Base-by-base conservation (phyloP, 2,113 vertebrate genomes). In the Sceloporus undulatus region DNA sequence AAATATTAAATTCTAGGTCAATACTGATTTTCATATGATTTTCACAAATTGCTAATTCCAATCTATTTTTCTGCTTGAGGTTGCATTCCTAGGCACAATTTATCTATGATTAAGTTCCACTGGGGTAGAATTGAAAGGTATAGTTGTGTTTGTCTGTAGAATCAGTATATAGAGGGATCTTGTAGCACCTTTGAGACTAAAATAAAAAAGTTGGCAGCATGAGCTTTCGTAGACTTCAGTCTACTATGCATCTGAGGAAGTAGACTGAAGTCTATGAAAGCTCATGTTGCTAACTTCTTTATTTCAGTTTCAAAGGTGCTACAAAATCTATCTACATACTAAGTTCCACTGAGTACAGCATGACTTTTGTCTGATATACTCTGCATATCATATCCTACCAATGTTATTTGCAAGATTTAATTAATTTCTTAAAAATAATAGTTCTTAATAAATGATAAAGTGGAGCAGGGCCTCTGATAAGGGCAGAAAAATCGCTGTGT, bases 1-100 rank as follows among this genome's bases (percentile, higher is more conserved):
- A 94, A 86, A 79, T 89, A 66, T 91, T 90, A 84, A 70, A 65
- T 74, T 87, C 27, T 11, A 34, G 11, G 27, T 78, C 59, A 71
- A 68, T 66, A 59, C 23, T 82, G 48, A 75, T 82, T 87, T 87
- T 65, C 6, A 75, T 70, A 62, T 48, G 40, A 19, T 29, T 7
- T 10, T 6, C 71, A 73, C 27, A 10, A 11, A 38, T 1, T 48
- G 23, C 7, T 59, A 74, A 27, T 62, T 87, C 2, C 42, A 80
- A 27, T 3, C 29, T 10, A 34, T 54, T 29, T 27, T 70, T 87
- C 79, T 73, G 11, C 38, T 62, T 25, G 11, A 62, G 14, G 81
- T 23, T 42, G 25, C 25, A 48, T 11, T 71, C 27, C 2, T 52
- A 54, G 29, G 52, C 42, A 5, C 34, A 2, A 34, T 11, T 79